Base-by-base conservation (phyloP, 2,113 vertebrate genomes). In the Xiphophorus couchianus region DNA sequence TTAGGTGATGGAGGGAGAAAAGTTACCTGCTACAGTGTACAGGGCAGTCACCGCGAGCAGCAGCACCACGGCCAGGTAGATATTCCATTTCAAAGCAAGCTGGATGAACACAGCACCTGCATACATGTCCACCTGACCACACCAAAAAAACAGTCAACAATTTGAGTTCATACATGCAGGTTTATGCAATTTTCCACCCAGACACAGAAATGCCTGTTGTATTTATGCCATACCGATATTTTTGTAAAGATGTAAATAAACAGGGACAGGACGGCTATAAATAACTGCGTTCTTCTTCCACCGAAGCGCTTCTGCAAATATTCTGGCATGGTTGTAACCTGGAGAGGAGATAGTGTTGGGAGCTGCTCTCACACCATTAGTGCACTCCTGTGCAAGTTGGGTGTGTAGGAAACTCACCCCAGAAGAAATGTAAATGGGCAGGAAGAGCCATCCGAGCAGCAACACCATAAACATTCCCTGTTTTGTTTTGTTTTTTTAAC, bases 211-310 rank as follows among this genome's bases (percentile, higher is more conserved):
- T 28, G 14, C 2, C 9, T 2, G 28, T 11, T 39, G 13, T 1
- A 39, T 51, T 68, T 44, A 10, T 17, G 4, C n/a, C 96, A 92
- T 91, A 99, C 98, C 62, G 98, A 99, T 93, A 99, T 99, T 91
- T 99, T 99, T 84, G 98, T 99, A 93, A 99, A 99, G 90, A 99
- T 97, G 72, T 99, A 99, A 92, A 99, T 98, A 62, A 99, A 97
- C 88, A 99, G 86, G 80, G 96, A 98, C 83, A 99, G 93, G 72
- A 97, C 74, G 0, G 97, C 94, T 71, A 99, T 93, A 73, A 94
- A 97, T 64, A 98, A 83, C 85, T 96, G 95, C 2, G 97, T 98
- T 79, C 98, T 95, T 90, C 88, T 95, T n/a, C 98, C 97, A 0
- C 97, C 97, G 0, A 97, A 99, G 1, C 98, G 94, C 39, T 62